These are phyloP conservation scores for Stratiolaelaps scimitus DNA, from an alignment of 1,140 invertebrate genomes.

Conservation along the genomic window DNA sequence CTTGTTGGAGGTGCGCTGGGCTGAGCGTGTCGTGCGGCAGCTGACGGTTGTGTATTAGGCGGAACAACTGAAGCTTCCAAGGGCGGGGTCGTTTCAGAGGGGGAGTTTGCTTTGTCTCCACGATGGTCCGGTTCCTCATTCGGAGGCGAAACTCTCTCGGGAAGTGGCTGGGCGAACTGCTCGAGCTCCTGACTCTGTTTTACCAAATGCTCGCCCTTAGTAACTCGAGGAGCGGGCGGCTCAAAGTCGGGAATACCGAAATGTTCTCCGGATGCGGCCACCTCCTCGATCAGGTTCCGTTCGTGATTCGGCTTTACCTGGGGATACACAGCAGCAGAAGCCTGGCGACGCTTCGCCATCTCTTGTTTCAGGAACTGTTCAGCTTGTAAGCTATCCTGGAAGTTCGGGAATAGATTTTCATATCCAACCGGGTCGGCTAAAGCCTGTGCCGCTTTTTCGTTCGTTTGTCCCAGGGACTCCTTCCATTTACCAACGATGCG, in stretches of 20 bases:
- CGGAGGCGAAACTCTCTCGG: not conserved
- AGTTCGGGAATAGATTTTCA: conserved; percentile 88
- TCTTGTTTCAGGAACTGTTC: conserved; percentile 52
- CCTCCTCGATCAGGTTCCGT: conserved; percentile 58
- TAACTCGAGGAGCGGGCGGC: not conserved
- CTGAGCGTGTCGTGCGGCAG: conserved; percentile 46
- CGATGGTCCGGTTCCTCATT: conserved; percentile 14
- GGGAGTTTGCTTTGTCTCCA: conserved; percentile 43
- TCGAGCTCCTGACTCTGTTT: no score
- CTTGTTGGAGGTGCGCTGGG: conserved; percentile 40
- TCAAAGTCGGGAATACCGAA: conserved; percentile 26
- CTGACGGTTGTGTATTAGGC: conserved; percentile 38
- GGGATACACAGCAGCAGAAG: conserved; percentile 34
- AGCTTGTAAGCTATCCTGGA: conserved; percentile 57
- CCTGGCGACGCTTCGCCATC: conserved; percentile 33
- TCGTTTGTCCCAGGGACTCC: conserved; percentile 47
- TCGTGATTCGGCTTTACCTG: conserved; percentile 49
- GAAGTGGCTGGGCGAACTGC: no score
- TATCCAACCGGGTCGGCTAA: conserved; percentile 89
- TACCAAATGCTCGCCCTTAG: no score
- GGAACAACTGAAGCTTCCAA: not conserved
- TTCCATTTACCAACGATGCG: conserved; percentile 71
- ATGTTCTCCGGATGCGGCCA: conserved; percentile 40
- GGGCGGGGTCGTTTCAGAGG: conserved; percentile 36
- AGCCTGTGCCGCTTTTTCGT: conserved; percentile 76